These are phyloP conservation scores for Ibidorhyncha struthersii DNA, from an alignment of 2,113 vertebrate species.

Conservation along the genomic window DNA sequence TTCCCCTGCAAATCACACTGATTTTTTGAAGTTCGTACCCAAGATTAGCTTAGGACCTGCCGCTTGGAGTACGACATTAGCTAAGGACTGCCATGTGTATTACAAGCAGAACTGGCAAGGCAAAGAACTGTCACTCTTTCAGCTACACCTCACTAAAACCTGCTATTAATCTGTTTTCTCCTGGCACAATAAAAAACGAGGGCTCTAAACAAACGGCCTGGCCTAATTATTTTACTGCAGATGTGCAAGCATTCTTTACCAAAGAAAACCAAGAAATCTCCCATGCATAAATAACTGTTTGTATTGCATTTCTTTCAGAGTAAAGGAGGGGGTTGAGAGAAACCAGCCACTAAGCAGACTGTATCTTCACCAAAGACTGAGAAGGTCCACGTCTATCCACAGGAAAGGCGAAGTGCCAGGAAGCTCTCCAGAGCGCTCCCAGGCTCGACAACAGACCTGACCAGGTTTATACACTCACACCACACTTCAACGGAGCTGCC, in stretches of 20 bases:
- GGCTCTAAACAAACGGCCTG: not conserved
- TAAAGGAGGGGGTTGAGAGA: not conserved
- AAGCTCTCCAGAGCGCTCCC: not conserved
- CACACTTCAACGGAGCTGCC: not conserved
- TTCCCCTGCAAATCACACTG: accelerated
- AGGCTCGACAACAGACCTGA: not conserved
- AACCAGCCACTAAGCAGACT: not conserved
- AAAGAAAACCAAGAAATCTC: not conserved
- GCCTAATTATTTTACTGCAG: not conserved
- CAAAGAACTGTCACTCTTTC: not conserved
- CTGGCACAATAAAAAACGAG: not conserved
- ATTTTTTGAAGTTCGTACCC: not conserved
- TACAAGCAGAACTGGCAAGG: not conserved
- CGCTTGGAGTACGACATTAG: not conserved
- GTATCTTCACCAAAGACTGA: not conserved
- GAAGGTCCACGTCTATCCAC: too few relatives aligned
- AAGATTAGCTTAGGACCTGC: not conserved
- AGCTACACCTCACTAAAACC: not conserved
- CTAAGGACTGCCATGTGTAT: not conserved
- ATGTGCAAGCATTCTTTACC: not conserved
- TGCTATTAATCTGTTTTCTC: not conserved
- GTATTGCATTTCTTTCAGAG: not conserved
- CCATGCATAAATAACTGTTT: not conserved
- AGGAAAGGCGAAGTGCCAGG: not conserved
- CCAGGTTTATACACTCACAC: accelerated